A percentile compares a stretch with the other conserved stretches of the same genome.
phyloP scores from a whole-genome alignment of 1,140 invertebrate genomes.

The Brachionus asplanchnoidis region DNA sequence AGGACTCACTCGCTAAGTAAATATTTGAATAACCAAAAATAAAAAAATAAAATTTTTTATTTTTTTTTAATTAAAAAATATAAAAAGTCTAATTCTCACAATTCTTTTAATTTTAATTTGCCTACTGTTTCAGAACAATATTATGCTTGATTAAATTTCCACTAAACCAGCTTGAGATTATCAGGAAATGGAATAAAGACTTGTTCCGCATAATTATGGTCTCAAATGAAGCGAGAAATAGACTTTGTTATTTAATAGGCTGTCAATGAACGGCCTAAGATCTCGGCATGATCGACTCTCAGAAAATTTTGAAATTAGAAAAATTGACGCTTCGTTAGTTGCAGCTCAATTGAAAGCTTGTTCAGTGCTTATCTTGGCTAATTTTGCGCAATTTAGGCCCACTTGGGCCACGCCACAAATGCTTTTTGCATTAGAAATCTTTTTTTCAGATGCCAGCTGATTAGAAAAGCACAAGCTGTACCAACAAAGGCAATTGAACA shows the following conservation, averaged over 20 bases:
- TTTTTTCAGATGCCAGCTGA: neutral
- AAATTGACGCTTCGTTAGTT: no score
- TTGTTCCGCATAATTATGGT: neutral
- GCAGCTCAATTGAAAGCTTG: neutral
- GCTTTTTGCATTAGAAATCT: neutral
- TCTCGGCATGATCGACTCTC: neutral
- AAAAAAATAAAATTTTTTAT: neutral
- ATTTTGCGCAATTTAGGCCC: neutral
- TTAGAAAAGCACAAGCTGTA: neutral
- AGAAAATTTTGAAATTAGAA: neutral
- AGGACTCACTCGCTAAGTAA: neutral
- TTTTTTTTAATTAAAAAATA: neutral
- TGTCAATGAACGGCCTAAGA: neutral
- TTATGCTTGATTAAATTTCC: slow-evolving; percentile 16
- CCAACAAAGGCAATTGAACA: neutral
- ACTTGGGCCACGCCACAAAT: neutral
- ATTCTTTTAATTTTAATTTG: neutral
- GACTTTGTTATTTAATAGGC: neutral
- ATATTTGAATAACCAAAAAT: neutral
- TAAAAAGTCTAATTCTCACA: no score
- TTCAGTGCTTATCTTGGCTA: neutral
- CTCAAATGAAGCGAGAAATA: slow-evolving; percentile 4
- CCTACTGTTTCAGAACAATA: neutral
- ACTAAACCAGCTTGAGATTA: slow-evolving; percentile 14
- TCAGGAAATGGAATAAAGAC: slow-evolving; percentile 10